A percentile compares a stretch with the other conserved stretches of the same genome.
Conservation (phyloP, 1,140 invertebrate genomes). For the Zaprionus kolodkinae region DNA sequence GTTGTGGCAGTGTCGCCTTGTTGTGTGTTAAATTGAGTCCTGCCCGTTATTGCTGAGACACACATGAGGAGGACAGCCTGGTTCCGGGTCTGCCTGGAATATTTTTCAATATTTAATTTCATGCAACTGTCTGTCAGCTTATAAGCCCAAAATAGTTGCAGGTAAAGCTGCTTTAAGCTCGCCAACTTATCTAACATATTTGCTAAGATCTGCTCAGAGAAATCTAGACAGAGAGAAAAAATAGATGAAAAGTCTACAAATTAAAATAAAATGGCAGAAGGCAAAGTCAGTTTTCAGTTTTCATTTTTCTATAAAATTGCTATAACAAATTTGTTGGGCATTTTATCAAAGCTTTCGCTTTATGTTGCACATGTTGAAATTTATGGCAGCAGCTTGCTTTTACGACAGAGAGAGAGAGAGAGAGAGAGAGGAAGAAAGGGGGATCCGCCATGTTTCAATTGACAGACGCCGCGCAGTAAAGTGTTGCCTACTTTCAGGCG, state of each 20-base stretch:
- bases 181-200: not conserved
- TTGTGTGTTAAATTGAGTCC: constrained; percentile 70
- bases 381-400: constrained; percentile 13
- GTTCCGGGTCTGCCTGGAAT: constrained; percentile 15
- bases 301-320: not conserved
- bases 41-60: constrained; percentile 60
- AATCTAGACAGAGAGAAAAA: no score
- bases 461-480: not conserved
- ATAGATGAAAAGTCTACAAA: no score
- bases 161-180: constrained; percentile 1
- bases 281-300: not conserved
- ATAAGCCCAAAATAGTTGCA: not conserved
- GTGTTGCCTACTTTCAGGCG: constrained; percentile 63
- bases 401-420: not conserved
- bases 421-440: not conserved
- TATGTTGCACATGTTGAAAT: constrained; percentile 1
- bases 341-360: not conserved
- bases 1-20: constrained; percentile 23
- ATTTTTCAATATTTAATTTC: constrained; percentile 41
- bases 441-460: not conserved
- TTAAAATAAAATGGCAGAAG: not conserved
- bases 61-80: constrained; percentile 29
- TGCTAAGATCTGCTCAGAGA: constrained; percentile 2
- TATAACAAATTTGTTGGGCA: not conserved
- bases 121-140: not conserved